Conservation (phyloP, 2,797 vertebrate genomes). For the Anolis apletophallus region DNA sequence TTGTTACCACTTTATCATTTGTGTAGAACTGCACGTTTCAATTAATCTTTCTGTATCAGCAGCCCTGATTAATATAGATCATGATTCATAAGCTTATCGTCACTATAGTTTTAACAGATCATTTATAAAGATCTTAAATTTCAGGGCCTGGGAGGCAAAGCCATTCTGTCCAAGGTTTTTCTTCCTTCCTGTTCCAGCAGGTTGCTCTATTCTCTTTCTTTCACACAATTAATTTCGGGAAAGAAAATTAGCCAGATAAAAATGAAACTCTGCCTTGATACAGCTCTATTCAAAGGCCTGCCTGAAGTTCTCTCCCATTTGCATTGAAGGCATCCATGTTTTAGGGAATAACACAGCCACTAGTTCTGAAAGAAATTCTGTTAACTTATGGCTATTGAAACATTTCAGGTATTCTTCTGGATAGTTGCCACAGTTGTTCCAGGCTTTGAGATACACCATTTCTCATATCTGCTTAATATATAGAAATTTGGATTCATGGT, state of each 20-base stretch:
- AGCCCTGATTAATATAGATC: constrained; percentile 95
- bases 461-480: neutral
- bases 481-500: neutral
- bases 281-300: constrained; percentile 38
- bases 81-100: constrained; percentile 99
- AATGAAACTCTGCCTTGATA: constrained; percentile 31
- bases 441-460: neutral
- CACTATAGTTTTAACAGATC: constrained; percentile 97
- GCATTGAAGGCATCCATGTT: neutral
- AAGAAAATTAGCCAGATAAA: constrained; percentile 77
- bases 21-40: constrained; percentile 95
- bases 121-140: constrained; percentile 90
- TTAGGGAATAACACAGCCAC: neutral
- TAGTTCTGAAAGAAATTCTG: neutral
- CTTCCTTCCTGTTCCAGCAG: constrained; percentile 76
- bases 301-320: neutral
- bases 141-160: constrained; percentile 84
- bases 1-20: constrained; percentile 99
- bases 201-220: constrained; percentile 72
- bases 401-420: neutral
- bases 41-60: constrained; percentile 95
- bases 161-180: constrained; percentile 80
- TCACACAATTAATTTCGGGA: constrained; percentile 77
- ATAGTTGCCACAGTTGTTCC: neutral
- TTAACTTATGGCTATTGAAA: neutral